Evolutionary conservation across 2,113 vertebrate species (phyloP).

Genomic region (Craseonycteris thonglongyai): DNA sequence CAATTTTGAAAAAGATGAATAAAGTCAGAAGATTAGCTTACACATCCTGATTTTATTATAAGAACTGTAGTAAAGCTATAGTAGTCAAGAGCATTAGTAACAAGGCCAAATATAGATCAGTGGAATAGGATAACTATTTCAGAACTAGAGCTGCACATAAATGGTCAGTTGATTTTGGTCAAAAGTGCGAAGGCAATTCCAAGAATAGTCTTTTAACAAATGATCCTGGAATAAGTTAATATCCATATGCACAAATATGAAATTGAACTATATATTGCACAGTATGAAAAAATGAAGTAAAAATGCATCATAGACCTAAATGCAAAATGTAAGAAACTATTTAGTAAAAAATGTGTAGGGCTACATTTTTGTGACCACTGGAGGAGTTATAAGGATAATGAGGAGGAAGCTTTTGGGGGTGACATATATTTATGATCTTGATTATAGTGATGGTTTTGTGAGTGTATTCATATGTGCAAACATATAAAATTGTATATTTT

Average conservation of each 20-base stretch:
- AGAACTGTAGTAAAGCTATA: neutral
- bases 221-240: neutral
- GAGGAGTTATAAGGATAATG: neutral
- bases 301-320: neutral
- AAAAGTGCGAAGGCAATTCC: neutral
- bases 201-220: neutral
- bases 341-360: neutral
- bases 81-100: neutral
- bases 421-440: neutral
- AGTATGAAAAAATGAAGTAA: neutral
- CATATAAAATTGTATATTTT: neutral
- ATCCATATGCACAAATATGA: neutral
- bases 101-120: slow-evolving; percentile 1
- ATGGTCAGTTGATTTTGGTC: neutral
- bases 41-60: neutral
- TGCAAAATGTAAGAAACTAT: neutral
- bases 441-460: neutral
- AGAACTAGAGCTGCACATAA: neutral
- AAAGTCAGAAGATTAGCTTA: neutral
- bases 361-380: neutral
- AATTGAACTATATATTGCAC: neutral
- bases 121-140: neutral
- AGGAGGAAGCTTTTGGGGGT: neutral
- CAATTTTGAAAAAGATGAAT: neutral
- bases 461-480: neutral